Evolutionary conservation across 2,888 invertebrate genomes (phyloP).

Genomic region (Tenthredo mesomela): DNA sequence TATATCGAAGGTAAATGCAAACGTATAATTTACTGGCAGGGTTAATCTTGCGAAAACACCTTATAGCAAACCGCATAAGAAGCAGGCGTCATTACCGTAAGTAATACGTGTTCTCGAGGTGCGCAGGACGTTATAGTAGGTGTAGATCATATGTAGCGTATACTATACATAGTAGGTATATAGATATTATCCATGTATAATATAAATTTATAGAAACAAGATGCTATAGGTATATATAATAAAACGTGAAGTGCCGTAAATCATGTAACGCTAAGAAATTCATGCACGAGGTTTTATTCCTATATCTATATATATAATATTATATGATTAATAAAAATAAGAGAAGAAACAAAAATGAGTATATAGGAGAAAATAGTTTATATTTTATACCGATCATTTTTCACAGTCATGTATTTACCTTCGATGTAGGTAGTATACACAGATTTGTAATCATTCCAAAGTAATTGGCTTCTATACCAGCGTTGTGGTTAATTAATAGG

Average conservation of each 20-base stretch:
- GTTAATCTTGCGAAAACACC: constrained; percentile 46
- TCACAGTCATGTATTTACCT: constrained; percentile 34
- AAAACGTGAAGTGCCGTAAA: constrained; percentile 45
- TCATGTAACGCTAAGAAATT: constrained; percentile 13
- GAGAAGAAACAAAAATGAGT: background rate
- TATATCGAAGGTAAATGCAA: constrained; percentile 23
- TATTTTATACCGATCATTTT: constrained; percentile 37
- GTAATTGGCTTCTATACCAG: constrained; percentile 46
- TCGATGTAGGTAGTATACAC: background rate
- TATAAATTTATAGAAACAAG: constrained; percentile 18
- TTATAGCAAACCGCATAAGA: constrained; percentile 3
- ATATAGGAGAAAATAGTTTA: background rate
- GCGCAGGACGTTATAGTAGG: background rate
- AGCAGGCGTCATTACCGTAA: constrained; percentile 44
- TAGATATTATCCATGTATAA: constrained; percentile 22
- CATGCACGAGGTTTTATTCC: background rate
- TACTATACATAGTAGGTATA: too few species aligned
- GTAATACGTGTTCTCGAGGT: constrained; percentile 21
- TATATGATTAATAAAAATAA: constrained; percentile 3
- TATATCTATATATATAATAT: background rate
- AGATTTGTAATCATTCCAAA: constrained; percentile 51
- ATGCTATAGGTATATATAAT: background rate
- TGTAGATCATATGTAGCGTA: background rate
- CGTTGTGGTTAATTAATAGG: constrained; percentile 50
- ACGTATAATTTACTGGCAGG: constrained; percentile 38